Evolutionary conservation across 2,888 invertebrate species (phyloP), one percentile per base, ranked within the genome.

Genomic region (Ischnus inquisitorius): DNA sequence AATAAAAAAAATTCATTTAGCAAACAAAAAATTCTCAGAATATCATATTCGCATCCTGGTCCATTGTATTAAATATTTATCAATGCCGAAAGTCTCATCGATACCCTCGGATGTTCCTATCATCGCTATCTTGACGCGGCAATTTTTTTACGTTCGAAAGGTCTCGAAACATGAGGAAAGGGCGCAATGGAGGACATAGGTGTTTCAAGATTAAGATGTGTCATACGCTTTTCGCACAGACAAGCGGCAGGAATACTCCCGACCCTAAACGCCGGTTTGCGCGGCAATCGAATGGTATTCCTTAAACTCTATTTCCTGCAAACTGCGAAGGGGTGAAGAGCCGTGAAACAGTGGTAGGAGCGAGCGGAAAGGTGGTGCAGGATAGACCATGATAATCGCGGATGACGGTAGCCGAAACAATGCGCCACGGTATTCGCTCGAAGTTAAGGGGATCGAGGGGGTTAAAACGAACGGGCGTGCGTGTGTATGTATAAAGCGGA

Each of bases 391-490:
- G 88, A 90, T 91, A 91, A 91, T 92, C 90, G 88, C 79, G 88
- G 88, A 90, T 91, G 91, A 91, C 90, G 90, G 85, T 84, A 88
- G 87, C 87, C 90, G 90, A 92, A 92, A 92, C 91, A 92, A 92
- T 92, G 91, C 90, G 87, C 88, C 83, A 71, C 86, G 87, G 89
- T 88, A 88, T 91, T 89, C 85, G 88, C 76, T 79, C 84, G 67
- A 80, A 78, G 25, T 41, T 1, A 22, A 43, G 41, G 12, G 39
- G 46, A 34, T 14, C 48, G 8, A 25, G 62, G 28, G 67, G 41
- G 16, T 74, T 34, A 25, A 46, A 51, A 12, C 19, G 60, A 46
- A 22, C 16, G 87, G 88, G 88, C 86, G 88, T 88, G 88, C 80
- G 84, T 76, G 25, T 85, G 85, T 85, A 85, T 80, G 83, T 86